A percentile compares a stretch with the other conserved stretches of the same genome.
Conservation (phyloP, 2,888 invertebrate species). For the Drosophila barbarae region DNA sequence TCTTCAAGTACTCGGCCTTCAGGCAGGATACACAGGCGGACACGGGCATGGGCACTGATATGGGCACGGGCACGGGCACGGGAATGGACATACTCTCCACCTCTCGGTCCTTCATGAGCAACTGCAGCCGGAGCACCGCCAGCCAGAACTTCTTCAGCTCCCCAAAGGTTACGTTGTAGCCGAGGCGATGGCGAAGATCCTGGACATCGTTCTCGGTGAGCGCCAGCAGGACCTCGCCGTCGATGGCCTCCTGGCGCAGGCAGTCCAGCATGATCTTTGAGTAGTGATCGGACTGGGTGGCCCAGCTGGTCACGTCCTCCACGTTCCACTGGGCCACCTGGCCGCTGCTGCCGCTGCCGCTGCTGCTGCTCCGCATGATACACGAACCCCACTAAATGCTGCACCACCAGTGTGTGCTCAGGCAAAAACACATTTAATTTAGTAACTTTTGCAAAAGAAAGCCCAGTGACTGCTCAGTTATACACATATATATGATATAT, state of each 20-base stretch:
- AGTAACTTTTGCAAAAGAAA: constrained; percentile 33
- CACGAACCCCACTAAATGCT: constrained; percentile 28
- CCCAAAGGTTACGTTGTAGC: constrained; percentile 87
- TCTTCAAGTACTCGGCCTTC: constrained; percentile 92
- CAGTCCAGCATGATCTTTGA: constrained; percentile 66
- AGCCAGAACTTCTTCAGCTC: constrained; percentile 92
- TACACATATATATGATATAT: not conserved
- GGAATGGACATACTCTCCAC: constrained; percentile 24
- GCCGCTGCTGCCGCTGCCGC: not conserved
- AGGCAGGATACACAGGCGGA: constrained; percentile 67
- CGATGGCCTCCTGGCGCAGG: constrained; percentile 83
- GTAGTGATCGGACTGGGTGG: constrained; percentile 76
- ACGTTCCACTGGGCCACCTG: constrained; percentile 83
- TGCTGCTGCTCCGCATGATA: constrained; percentile 50
- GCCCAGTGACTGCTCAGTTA: constrained; percentile 52
- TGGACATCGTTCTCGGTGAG: constrained; percentile 85
- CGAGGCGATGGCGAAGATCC: constrained; percentile 81
- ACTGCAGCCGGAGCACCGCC: constrained; percentile 87
- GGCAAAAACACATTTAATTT: constrained; percentile 58
- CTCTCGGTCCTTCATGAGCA: constrained; percentile 57
- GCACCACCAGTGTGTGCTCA: constrained; percentile 46
- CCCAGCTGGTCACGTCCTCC: constrained; percentile 82
- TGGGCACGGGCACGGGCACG: constrained; percentile 25
- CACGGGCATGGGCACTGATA: constrained; percentile 36
- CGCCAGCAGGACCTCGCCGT: constrained; percentile 92